A percentile compares a stretch with the other conserved stretches of the same genome.
These are phyloP conservation scores for Archocentrus centrarchus DNA, from an alignment of 2,113 vertebrate species.

Conservation along the genomic window DNA sequence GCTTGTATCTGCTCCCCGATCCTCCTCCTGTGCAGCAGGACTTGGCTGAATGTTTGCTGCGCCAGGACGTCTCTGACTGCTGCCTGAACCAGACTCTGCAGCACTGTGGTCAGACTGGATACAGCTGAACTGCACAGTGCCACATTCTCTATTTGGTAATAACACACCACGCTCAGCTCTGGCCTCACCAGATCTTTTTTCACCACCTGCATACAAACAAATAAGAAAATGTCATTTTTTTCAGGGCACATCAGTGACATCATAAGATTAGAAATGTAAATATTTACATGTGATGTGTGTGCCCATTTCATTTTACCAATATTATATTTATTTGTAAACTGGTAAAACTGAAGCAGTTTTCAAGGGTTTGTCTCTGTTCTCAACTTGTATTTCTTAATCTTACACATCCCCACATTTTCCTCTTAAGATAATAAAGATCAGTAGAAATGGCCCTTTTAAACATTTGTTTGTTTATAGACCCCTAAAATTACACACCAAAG, in stretches of 20 bases:
- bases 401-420: neutral
- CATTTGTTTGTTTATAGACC: neutral
- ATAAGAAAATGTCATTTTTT: neutral
- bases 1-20: constrained; percentile 89
- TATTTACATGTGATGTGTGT: too few species aligned
- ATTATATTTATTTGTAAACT: neutral
- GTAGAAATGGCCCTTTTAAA: neutral
- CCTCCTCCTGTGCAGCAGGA: constrained; percentile 87
- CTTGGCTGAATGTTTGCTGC: constrained; percentile 86
- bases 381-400: neutral
- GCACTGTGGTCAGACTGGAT: constrained; percentile 79
- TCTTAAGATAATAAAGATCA: neutral
- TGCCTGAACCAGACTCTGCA: constrained; percentile 88
- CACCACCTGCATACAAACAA: constrained; percentile 81
- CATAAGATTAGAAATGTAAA: neutral
- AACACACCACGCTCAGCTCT: constrained; percentile 89
- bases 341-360: neutral
- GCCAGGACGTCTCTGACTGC: constrained; percentile 87
- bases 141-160: constrained; percentile 92
- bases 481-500: neutral
- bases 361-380: neutral
- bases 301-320: neutral
- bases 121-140: constrained; percentile 86
- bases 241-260: too few species aligned
- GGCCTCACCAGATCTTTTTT: constrained; percentile 91